Evolutionary conservation across 2,113 vertebrate genomes (phyloP), one percentile per base, ranked within the genome.

Genomic region (Passer domesticus): DNA sequence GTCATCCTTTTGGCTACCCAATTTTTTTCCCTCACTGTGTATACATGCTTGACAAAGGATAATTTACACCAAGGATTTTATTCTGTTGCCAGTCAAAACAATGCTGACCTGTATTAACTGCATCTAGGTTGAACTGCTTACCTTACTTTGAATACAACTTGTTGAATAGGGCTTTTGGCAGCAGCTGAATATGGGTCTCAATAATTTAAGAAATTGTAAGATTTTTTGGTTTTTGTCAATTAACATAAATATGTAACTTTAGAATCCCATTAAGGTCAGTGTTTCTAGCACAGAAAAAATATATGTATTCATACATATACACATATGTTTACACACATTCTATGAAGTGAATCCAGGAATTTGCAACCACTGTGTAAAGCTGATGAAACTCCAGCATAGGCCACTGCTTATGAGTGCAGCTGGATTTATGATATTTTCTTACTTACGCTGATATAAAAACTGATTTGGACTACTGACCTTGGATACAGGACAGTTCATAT

Each of bases 1-100:
- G 2, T 83, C 18, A 47, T 37, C 20, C 18, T 77, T 92, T 74
- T 31, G 18, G 10, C 43, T 78, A 67, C 5, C 4, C 37, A 31
- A 7, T 0, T 11, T 5, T 19, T 69, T 39, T 58, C 1, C 6
- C 17, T 72, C 2, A 2, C 8, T 47, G 6, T 16, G 6, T 8
- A 22, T 24, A 49, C 2, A 18, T 39, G 9, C 11, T 62, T 50
- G 66, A 43, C 30, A 67, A 75, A 84, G 41, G 9, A 52, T 49
- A n/a, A 49, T 28, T 76, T 66, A 76, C 13, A 70, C 9, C 35
- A 88, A 30, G 28, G 11, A 53, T 46, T 46, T 55, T 27, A 44
- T 60, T 93, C 22, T 60, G 55, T 41, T 82, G 22, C 18, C 70
- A 64, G 37, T 76, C 58, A 76, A 28, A 60, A 52, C 25, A 44